Percentiles rank a stretch among this genome's conserved stretches.
These are phyloP conservation scores for Spodoptera frugiperda DNA, from an alignment of 1,140 invertebrate species.

Conservation along the genomic window DNA sequence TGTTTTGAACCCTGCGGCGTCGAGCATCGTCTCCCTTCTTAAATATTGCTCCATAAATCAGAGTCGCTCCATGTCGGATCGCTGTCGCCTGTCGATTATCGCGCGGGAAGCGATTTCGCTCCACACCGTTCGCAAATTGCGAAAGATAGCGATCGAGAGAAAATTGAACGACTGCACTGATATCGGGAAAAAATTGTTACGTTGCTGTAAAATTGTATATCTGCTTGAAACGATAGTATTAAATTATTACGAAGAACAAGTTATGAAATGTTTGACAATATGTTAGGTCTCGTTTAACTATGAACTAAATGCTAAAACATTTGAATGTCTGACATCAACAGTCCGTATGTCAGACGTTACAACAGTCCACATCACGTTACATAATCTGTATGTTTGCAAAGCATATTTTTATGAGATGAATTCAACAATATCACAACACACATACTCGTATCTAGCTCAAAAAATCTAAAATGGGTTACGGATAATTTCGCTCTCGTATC, in stretches of 20 bases:
- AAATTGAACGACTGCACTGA: conserved; percentile 49
- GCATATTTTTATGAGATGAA: no score
- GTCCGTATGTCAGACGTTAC: no score
- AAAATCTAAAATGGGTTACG: no score
- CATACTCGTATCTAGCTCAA: no score
- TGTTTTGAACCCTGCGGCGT: conserved; percentile 49
- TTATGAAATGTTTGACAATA: conserved; percentile 1
- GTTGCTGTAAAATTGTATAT: conserved; percentile 27
- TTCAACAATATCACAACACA: no score
- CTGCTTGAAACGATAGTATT: background rate
- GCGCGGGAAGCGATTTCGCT: conserved; percentile 59
- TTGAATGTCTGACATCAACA: background rate
- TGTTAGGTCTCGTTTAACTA: background rate
- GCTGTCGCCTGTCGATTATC: conserved; percentile 76
- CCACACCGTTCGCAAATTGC: conserved; percentile 58
- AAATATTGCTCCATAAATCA: conserved; percentile 72
- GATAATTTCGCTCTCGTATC: no score
- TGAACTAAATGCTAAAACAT: background rate
- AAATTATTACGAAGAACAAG: conserved; percentile 23
- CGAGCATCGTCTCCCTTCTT: conserved; percentile 49
- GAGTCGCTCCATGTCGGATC: conserved; percentile 53
- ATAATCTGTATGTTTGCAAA: no score
- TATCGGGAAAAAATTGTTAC: conserved; percentile 42
- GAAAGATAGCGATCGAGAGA: conserved; percentile 60
- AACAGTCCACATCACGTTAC: no score